A percentile compares a stretch with the other conserved stretches of the same genome.
Evolutionary conservation across 1,140 invertebrate species (phyloP).

Genomic region (Sarcophaga peregrina): DNA sequence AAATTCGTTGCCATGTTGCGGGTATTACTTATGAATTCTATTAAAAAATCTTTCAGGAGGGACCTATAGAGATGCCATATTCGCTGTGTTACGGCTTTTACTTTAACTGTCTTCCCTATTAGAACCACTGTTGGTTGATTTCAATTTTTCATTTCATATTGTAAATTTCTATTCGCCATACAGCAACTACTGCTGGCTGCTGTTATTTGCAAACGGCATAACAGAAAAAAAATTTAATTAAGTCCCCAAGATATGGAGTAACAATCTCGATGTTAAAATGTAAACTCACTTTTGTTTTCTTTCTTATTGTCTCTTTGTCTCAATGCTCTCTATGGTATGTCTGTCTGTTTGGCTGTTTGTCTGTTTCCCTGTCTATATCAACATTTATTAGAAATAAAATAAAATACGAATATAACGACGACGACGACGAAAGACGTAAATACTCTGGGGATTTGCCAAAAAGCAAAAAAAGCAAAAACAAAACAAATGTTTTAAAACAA

Average conservation of each 20-base stretch:
- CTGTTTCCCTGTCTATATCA: not conserved
- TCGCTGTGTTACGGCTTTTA: too few species aligned
- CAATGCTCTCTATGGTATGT: not conserved
- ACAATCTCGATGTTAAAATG: conserved; percentile 35
- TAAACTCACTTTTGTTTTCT: conserved; percentile 34
- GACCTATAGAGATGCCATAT: too few species aligned
- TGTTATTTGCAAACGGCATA: not conserved
- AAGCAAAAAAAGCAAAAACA: not conserved
- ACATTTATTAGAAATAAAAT: not conserved
- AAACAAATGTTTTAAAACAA: conserved; percentile 28
- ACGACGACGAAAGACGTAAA: not conserved
- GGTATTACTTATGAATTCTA: too few species aligned
- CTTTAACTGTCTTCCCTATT: too few species aligned
- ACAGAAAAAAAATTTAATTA: conserved; percentile 33
- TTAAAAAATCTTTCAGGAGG: too few species aligned
- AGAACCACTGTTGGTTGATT: too few species aligned
- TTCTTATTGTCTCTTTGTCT: conserved; percentile 3
- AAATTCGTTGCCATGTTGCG: too few species aligned
- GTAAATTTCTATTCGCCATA: not conserved
- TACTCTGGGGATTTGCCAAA: conserved; percentile 36
- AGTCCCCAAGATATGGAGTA: conserved; percentile 41
- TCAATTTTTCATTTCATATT: too few species aligned
- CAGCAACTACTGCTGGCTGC: conserved; percentile 6
- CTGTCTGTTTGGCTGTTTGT: not conserved
- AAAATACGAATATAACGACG: not conserved